A percentile compares a stretch with the other conserved stretches of the same genome.
Evolutionary conservation across 2,888 invertebrate species (phyloP).

Genomic region (Nebria brevicollis): DNA sequence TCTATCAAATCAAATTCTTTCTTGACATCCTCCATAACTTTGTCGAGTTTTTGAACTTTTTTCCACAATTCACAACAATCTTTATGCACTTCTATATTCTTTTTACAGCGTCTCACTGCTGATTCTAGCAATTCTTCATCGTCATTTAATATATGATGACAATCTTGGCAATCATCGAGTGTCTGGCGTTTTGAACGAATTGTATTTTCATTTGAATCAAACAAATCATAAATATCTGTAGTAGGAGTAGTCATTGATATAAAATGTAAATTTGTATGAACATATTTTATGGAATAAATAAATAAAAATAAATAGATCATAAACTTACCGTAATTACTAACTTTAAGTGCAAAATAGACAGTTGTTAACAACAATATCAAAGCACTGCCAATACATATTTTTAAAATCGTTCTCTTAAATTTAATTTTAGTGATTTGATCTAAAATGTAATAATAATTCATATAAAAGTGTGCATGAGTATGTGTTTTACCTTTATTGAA

Average conservation of each 20-base stretch:
- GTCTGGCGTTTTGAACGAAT: constrained; percentile 24
- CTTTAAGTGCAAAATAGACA: neutral
- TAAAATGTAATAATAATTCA: neutral
- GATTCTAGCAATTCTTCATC: constrained; percentile 18
- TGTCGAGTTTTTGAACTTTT: constrained; percentile 26
- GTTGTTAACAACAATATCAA: constrained; percentile 4
- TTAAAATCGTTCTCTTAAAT: neutral
- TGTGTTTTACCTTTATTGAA: no score
- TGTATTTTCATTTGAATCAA: neutral
- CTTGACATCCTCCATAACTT: constrained; percentile 30
- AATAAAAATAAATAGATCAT: neutral
- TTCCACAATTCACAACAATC: constrained; percentile 38
- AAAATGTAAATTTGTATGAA: neutral
- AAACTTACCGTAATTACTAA: constrained; percentile 3
- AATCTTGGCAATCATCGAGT: constrained; percentile 24
- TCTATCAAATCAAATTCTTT: constrained; percentile 30
- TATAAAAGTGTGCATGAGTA: neutral
- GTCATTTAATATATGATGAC: constrained; percentile 6
- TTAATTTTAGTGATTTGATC: neutral
- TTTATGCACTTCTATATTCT: constrained; percentile 26
- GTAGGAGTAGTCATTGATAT: neutral
- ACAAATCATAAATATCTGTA: neutral
- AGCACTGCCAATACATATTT: neutral
- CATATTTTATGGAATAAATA: neutral
- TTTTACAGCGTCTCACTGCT: constrained; percentile 28